Base-by-base conservation (phyloP, 2,888 invertebrate species). In the Athrips mouffetella region DNA sequence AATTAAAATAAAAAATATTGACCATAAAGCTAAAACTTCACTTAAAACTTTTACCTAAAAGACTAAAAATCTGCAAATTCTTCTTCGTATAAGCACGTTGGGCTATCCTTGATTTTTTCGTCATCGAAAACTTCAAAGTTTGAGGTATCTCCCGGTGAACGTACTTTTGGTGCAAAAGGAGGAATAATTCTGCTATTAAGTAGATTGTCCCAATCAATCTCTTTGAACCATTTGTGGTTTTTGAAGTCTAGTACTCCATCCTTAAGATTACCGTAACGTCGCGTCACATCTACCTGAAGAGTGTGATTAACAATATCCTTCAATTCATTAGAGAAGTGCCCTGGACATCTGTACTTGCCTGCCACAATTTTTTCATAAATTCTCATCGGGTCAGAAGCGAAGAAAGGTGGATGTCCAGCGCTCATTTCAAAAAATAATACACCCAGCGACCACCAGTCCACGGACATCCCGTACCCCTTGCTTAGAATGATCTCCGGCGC, bases 371-470 rank as follows among this genome's bases (percentile, higher is more conserved):
- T 98, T 70, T 96, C 97, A 76, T 98, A 98, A 69, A 98, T 95
- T 73, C 94, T 93, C 92, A 98, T 97, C 0, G 96, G 96, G 65
- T 98, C 96, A 42, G 93, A 92, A n/a, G 96, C 93, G 66, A 92
- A 95, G 82, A 99, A 99, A 0, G 99, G 99, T 16, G 98, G 96
- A 78, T 94, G 94, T 0, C 99, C 99, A 5, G 96, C 94, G 27
- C 92, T 92, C 94, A 98, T 95, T 86, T 98, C 98, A 76, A 91
- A 98, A 2, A 97, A 80, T 1, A 98, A 86, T 6, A 98, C 90
- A 0, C 96, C 98, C 35, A 95, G 90, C 0, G 98, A 94, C 98
- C 98, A 99, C 97, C 98, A 99, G 70, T 99, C 98, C 0, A 96
- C 98, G 0, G 96, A 93, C 65, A 91, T 92, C 35, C 96, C 96